Base-by-base conservation (phyloP, 2,113 vertebrate genomes). In the Xenopus laevis region DNA sequence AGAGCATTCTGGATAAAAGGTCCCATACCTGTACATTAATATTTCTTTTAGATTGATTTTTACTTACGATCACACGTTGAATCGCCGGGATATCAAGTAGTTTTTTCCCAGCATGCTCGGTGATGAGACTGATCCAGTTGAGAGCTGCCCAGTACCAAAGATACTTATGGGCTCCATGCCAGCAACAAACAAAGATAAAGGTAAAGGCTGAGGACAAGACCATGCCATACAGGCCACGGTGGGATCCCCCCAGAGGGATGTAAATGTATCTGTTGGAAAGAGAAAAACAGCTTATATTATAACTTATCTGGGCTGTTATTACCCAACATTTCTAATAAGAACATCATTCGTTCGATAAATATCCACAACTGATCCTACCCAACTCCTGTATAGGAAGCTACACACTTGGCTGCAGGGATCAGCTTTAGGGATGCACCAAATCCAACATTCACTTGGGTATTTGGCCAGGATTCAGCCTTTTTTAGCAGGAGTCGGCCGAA, bases 81-180 rank as follows among this genome's bases (percentile, higher is more conserved):
- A 94, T 15, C 13, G 77, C 23, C 4, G 90, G 82, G 20, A 82
- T 82, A 27, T 87, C 79, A 27, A 95, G 83, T 9, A 98, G 80
- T 72, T 83, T 87, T 81, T 79, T 89, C 46, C 91, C 5, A 13
- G 84, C 85, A 2, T 86, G 93, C 86, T 99, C 97, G 76, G 86
- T 77, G 30, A 91, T 82, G 70, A 99, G 86, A 80, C 97, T 95
- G 69, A 90, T 82, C 95, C 97, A 99, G 80, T 98, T 98, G 81
- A 99, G 90, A 0, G 87, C 63, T 0, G 95, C 95, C 97, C 97
- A 99, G 87, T 86, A 92, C 87, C 90, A 93, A 57, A 99, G 82
- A 80, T 98, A 96, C 81, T 92, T 94, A 17, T 96, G 88, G 66
- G 93, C 93, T 10, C 97, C 97, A 0, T 99, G 97, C 97, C 97